phyloP scores from a whole-genome alignment of 2,797 vertebrate genomes.

The Halcyon badia region DNA sequence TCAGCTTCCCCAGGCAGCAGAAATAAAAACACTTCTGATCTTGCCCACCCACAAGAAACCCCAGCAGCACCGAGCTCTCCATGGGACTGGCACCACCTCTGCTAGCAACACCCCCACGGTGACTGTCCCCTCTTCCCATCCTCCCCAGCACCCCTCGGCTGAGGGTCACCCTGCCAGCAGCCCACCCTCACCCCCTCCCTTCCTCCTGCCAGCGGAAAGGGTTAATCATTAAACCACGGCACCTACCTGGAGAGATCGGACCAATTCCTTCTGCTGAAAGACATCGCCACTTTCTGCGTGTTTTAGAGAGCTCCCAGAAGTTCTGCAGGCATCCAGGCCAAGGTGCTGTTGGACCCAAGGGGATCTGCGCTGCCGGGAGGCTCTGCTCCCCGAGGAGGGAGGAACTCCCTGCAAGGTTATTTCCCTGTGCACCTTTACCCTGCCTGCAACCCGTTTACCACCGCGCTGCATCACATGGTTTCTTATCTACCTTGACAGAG shows the following conservation, averaged over 20 bases:
- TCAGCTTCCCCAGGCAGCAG: background rate
- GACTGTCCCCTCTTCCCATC: background rate
- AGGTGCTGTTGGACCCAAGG: accelerated
- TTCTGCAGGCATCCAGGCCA: background rate
- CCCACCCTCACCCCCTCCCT: background rate
- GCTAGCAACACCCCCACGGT: background rate
- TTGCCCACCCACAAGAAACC: background rate
- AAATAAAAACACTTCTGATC: background rate
- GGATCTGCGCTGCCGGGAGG: background rate
- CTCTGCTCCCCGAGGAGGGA: background rate
- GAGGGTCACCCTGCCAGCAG: accelerated
- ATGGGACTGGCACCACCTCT: background rate
- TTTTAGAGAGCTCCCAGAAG: background rate
- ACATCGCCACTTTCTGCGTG: constrained; percentile 77
- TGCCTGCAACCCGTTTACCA: constrained; percentile 56
- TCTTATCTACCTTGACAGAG: constrained; percentile 77
- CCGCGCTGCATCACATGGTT: constrained; percentile 85
- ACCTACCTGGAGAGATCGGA: constrained; percentile 93
- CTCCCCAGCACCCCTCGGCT: background rate
- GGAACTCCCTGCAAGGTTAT: constrained; percentile 70
- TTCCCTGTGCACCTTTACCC: constrained; percentile 88
- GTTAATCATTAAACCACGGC: background rate
- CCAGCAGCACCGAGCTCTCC: accelerated
- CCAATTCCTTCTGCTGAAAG: constrained; percentile 90
- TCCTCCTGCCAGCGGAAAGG: accelerated